Evolutionary conservation across 2,797 vertebrate species (phyloP), one percentile per base, ranked within the genome.

Genomic region (Anguilla marmorata): DNA sequence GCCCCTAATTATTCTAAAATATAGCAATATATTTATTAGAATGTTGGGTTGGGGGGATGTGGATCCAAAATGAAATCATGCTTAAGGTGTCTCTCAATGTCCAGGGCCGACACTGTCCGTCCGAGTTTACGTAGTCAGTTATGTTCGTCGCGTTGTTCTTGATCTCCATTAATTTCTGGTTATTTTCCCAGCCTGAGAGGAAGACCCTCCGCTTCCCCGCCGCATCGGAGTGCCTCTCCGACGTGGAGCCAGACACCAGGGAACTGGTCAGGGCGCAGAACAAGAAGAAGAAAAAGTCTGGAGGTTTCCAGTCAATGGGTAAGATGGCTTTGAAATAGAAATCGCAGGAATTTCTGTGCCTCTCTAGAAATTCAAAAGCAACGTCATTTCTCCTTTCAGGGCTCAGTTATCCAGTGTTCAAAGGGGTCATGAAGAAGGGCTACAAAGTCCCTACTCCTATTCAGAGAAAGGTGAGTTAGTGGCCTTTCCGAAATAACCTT

Each of bases 221-320:
- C 0, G 16, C 94, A 0, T 91, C 95, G 0, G 96, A 98, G 72
- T 96, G 91, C 45, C 86, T 94, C 0, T 98, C 98, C 0, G 98
- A 99, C 0, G 94, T 96, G 21, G 98, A 99, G 93, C 96, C 92
- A 0, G 98, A 99, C 95, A 99, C 95, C 0, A 95, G 96, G 89
- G 94, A 96, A 91, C 93, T 99, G 94, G 97, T 99, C 87, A 94
- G 97, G 82, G 97, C 97, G 0, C 99, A 99, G 92, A 99, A 99
- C 95, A 98, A 98, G 95, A 99, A 99, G 93, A 99, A 99, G 91
- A 99, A 99, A 93, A 99, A 99, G 88, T 99, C 98, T 0, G 98
- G 99, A 3, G 99, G 99, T 52, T 99, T 99, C 93, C 99, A 99
- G 93, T 99, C 98, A 24, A 99, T 99, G 98, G 99, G 99, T 99